A percentile compares a stretch with the other conserved stretches of the same genome.
These are phyloP conservation scores for Achroia grisella DNA, from an alignment of 1,140 invertebrate genomes.

Conservation along the genomic window DNA sequence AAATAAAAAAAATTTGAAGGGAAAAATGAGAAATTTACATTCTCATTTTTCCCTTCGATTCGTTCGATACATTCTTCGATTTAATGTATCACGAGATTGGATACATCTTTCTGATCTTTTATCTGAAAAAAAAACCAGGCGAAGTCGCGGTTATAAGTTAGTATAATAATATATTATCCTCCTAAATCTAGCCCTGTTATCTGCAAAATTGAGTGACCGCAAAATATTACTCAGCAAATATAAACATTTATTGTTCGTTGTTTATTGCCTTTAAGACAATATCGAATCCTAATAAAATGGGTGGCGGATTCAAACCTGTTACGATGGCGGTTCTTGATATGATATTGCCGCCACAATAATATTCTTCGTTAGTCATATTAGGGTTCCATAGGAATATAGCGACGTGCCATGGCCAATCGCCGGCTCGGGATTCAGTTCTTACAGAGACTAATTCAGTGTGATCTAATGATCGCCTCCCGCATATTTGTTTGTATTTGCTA, in stretches of 20 bases:
- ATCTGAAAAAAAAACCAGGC: too few relatives aligned
- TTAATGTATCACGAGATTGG: too few relatives aligned
- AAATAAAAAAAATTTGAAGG: too few relatives aligned
- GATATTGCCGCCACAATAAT: constrained; percentile 64
- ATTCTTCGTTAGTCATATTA: constrained; percentile 22
- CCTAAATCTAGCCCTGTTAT: too few relatives aligned
- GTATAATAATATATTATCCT: too few relatives aligned
- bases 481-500: constrained; percentile 31
- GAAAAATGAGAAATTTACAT: too few relatives aligned
- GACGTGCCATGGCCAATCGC: constrained; percentile 93
- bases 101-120: too few relatives aligned
- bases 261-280: constrained; percentile 2
- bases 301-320: constrained; percentile 39
- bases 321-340: constrained; percentile 55
- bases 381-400: constrained; percentile 85
- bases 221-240: background rate
- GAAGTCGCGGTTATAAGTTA: too few relatives aligned
- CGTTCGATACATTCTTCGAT: too few relatives aligned
- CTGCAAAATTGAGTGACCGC: too few relatives aligned
- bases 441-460: constrained; percentile 51
- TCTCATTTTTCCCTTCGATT: too few relatives aligned
- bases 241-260: background rate
- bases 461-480: constrained; percentile 47
- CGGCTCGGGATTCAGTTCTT: constrained; percentile 67
- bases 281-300: constrained; percentile 2